These are phyloP conservation scores for Tragelaphus imberbis DNA, from an alignment of 2,113 vertebrate species.

Conservation along the genomic window DNA sequence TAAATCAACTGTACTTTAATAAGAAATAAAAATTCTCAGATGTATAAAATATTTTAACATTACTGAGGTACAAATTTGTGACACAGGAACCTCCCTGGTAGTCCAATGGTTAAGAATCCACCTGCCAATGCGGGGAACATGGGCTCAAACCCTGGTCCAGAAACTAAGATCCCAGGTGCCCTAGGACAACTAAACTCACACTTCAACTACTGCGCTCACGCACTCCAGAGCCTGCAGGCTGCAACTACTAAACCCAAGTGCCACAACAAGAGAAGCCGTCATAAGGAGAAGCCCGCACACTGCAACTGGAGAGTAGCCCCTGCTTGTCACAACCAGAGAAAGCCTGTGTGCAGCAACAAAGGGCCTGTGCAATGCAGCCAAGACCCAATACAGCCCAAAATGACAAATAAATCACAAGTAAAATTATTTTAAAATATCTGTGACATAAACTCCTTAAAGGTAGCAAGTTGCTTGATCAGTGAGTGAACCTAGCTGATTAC, in stretches of 20 bases:
- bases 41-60: background rate
- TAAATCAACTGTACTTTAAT: background rate
- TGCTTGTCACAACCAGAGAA: background rate
- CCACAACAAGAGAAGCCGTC: background rate
- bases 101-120: background rate
- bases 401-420: background rate
- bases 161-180: background rate
- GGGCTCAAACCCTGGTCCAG: background rate
- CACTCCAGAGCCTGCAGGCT: background rate
- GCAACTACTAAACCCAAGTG: background rate
- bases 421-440: background rate
- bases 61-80: background rate
- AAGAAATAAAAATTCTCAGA: background rate
- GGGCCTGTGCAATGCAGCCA: background rate
- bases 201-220: background rate
- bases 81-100: background rate
- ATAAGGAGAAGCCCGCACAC: background rate
- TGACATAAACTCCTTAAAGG: background rate
- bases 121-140: background rate
- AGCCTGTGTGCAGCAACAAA: background rate
- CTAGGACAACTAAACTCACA: background rate
- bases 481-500: background rate
- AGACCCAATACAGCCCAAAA: background rate
- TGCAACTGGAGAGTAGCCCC: background rate
- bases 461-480: background rate